Evolutionary conservation across 2,888 invertebrate species (phyloP).

Genomic region (Panopea generosa): DNA sequence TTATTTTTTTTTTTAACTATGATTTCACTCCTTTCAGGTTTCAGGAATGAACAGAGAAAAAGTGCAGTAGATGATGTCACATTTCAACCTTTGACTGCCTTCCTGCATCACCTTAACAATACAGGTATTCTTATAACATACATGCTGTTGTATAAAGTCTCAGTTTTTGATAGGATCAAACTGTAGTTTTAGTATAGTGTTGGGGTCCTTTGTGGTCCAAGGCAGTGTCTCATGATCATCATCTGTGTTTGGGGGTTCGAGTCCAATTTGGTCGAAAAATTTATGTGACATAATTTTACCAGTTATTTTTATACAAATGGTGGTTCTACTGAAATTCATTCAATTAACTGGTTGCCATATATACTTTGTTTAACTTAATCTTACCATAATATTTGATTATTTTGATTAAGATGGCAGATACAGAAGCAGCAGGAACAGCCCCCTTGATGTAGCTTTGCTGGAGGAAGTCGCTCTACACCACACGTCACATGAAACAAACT

Average conservation of each 20-base stretch:
- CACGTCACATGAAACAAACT: slow-evolving; percentile 61
- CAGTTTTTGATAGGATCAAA: background rate
- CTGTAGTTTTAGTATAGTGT: background rate
- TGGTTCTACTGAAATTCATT: too few species aligned
- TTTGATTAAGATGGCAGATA: slow-evolving; percentile 16
- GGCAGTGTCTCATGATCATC: background rate
- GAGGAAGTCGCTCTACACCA: slow-evolving; percentile 72
- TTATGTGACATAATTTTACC: too few species aligned
- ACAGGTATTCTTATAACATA: too few species aligned
- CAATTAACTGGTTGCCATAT: too few species aligned
- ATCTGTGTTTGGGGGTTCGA: background rate
- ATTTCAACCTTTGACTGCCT: slow-evolving; percentile 73
- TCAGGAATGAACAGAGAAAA: background rate
- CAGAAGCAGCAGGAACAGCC: slow-evolving; percentile 32
- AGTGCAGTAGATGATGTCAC: slow-evolving; percentile 47
- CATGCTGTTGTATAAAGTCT: too few species aligned
- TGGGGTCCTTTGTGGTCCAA: background rate
- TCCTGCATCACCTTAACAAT: slow-evolving; percentile 68
- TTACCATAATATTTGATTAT: too few species aligned
- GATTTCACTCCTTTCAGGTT: too few species aligned
- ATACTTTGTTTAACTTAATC: too few species aligned
- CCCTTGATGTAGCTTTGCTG: slow-evolving; percentile 63
- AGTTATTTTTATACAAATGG: too few species aligned
- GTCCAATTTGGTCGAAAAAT: too few species aligned
- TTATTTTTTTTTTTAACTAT: too few species aligned